Evolutionary conservation across 2,113 vertebrate species (phyloP).

Genomic region (Petromus typicus): DNA sequence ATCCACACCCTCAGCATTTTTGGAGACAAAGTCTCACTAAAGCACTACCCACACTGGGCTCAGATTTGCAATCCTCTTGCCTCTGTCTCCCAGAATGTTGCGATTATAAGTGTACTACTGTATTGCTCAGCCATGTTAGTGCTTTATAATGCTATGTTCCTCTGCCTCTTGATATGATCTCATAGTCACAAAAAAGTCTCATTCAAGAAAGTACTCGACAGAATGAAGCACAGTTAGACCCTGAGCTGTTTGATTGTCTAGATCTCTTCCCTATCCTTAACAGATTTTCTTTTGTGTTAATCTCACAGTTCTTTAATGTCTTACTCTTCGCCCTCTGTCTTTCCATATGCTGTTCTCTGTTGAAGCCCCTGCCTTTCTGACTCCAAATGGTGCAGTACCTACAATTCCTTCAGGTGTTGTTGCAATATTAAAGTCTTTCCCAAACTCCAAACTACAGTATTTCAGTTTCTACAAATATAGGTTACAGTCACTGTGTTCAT

Average conservation of each 20-base stretch:
- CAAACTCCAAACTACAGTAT: too few relatives aligned
- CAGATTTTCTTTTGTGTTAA: not conserved
- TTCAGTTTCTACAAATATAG: not conserved
- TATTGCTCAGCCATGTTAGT: accelerated
- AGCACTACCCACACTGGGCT: not conserved
- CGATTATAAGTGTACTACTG: not conserved
- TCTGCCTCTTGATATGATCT: not conserved
- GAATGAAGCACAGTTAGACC: not conserved
- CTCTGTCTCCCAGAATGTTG: not conserved
- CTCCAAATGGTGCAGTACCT: accelerated
- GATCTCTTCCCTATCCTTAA: not conserved
- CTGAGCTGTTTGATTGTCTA: not conserved
- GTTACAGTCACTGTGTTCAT: not conserved
- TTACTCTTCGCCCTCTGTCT: not conserved
- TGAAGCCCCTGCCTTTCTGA: not conserved
- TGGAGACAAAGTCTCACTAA: not conserved
- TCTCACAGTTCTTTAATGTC: not conserved
- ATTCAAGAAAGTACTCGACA: not conserved
- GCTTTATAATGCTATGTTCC: not conserved
- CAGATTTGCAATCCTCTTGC: not conserved
- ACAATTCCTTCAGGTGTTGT: not conserved
- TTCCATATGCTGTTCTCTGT: too few relatives aligned
- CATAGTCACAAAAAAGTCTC: not conserved
- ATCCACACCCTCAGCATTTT: not conserved
- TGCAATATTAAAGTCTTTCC: not conserved